A percentile compares a stretch with the other conserved stretches of the same genome.
Conservation (phyloP, 2,797 vertebrate species). For the Muscicapa comitata region DNA sequence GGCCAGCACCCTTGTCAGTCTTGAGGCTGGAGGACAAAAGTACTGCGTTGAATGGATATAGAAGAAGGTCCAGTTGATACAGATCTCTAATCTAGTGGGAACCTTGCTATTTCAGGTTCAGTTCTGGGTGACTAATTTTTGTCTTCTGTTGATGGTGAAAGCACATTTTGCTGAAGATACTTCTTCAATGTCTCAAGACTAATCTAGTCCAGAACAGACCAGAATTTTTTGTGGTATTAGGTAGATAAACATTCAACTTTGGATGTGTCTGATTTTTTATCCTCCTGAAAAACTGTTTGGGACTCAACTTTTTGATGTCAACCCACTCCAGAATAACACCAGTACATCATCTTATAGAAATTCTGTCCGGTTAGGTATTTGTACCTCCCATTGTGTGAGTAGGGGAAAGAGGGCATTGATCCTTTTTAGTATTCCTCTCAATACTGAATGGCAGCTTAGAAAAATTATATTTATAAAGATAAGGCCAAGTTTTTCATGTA, state of each 20-base stretch:
- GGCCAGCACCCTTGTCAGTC: background rate
- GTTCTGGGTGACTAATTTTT: background rate
- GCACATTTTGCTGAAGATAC: background rate
- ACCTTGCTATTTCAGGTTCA: background rate
- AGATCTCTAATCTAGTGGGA: background rate
- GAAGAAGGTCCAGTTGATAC: background rate
- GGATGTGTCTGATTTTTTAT: background rate
- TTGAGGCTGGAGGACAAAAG: background rate
- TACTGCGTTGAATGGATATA: background rate
- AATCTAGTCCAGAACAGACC: background rate
- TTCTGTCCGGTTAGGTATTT: background rate
- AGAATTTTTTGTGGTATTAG: background rate
- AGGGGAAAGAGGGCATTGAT: background rate
- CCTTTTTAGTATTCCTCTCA: background rate
- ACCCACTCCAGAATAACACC: background rate
- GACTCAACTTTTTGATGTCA: background rate
- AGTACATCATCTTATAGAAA: background rate
- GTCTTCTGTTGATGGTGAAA: background rate
- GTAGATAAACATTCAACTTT: background rate
- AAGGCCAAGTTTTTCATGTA: background rate
- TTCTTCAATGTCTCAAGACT: background rate
- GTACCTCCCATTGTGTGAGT: background rate
- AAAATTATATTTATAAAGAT: conserved; percentile 12
- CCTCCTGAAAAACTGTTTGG: background rate
- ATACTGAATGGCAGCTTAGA: background rate